These are phyloP conservation scores for Cryptocephalus primarius DNA, from an alignment of 2,888 invertebrate species.

Conservation along the genomic window DNA sequence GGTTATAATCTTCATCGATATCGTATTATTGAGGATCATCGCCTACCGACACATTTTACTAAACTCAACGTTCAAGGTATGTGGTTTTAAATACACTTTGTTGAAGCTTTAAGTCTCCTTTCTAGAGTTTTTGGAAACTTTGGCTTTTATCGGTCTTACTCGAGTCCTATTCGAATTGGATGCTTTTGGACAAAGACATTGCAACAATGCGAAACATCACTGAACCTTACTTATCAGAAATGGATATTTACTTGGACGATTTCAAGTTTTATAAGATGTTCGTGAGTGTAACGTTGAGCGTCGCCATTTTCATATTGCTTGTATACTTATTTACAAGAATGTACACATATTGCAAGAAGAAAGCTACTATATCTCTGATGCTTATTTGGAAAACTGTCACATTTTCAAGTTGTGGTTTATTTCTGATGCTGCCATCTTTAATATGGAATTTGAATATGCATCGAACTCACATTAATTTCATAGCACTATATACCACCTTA, in stretches of 20 bases:
- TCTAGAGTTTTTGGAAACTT: slow-evolving; percentile 50
- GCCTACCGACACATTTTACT: slow-evolving; percentile 80
- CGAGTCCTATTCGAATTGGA: slow-evolving; percentile 70
- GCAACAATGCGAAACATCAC: slow-evolving; percentile 12
- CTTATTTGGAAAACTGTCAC: slow-evolving; percentile 46
- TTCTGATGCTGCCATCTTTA: slow-evolving; percentile 50
- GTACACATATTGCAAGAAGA: slow-evolving; percentile 14
- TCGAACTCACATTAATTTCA: slow-evolving; percentile 45
- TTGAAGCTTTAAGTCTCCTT: neutral
- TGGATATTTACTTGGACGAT: slow-evolving; percentile 24
- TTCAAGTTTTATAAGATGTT: slow-evolving; percentile 29
- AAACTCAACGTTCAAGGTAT: slow-evolving; percentile 68
- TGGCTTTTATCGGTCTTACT: slow-evolving; percentile 64
- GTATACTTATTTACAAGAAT: slow-evolving; percentile 22
- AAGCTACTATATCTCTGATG: slow-evolving; percentile 15
- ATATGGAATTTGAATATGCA: slow-evolving; percentile 47
- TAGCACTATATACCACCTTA: slow-evolving; percentile 52
- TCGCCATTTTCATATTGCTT: slow-evolving; percentile 21
- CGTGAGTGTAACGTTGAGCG: slow-evolving; percentile 25
- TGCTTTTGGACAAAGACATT: slow-evolving; percentile 20
- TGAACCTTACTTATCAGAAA: slow-evolving; percentile 17
- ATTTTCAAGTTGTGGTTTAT: slow-evolving; percentile 47
- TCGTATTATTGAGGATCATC: slow-evolving; percentile 66
- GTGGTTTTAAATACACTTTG: slow-evolving; percentile 4
- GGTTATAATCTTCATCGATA: slow-evolving; percentile 77